Evolutionary conservation across 2,113 vertebrate genomes (phyloP).

Genomic region (Myrmecophaga tridactyla): DNA sequence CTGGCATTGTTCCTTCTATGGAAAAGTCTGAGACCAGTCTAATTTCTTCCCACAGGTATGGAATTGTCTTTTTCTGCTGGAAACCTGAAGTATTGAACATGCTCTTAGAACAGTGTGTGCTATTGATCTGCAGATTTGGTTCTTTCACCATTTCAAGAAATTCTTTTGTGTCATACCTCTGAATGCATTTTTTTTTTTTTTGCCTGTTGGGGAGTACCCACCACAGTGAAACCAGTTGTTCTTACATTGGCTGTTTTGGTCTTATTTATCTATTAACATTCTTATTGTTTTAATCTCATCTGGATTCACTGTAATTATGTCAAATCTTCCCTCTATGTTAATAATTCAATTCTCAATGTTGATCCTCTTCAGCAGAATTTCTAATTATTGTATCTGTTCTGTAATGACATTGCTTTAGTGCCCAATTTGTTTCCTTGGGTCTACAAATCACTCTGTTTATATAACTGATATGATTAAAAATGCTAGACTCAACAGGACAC

Average conservation of each 20-base stretch:
- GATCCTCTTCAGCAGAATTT: background rate
- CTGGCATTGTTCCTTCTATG: background rate
- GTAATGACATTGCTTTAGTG: background rate
- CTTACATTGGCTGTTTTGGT: background rate
- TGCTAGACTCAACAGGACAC: background rate
- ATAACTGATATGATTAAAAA: background rate
- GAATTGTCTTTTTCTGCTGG: background rate
- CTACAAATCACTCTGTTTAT: conserved; percentile 3
- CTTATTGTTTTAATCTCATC: background rate
- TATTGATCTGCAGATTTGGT: rapidly evolving
- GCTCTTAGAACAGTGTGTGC: background rate
- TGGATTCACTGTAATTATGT: background rate
- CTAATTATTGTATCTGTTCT: background rate
- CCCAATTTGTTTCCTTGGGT: background rate
- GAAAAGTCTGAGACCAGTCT: background rate
- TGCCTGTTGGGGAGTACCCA: background rate
- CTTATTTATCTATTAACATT: background rate
- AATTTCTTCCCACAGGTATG: background rate
- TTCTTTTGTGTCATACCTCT: background rate
- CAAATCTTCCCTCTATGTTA: background rate
- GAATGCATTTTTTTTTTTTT: background rate
- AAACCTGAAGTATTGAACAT: background rate
- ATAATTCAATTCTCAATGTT: background rate
- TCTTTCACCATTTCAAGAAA: conserved; percentile 8
- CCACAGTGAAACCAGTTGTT: background rate